These are phyloP conservation scores for Drosophila kambysellisi DNA, from an alignment of 2,888 invertebrate genomes.

Conservation along the genomic window DNA sequence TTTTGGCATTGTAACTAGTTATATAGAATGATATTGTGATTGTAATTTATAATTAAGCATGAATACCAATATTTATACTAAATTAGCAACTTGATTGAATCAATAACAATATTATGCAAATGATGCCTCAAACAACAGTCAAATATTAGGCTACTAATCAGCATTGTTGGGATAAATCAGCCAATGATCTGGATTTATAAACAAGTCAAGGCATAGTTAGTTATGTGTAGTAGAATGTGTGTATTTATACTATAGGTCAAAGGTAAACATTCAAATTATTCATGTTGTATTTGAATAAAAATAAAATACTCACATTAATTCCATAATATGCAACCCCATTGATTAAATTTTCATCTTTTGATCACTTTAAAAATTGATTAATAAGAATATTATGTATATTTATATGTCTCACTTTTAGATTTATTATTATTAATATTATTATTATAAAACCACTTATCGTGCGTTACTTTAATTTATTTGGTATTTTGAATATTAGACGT, in stretches of 20 bases:
- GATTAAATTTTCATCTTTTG: not conserved
- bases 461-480: not conserved
- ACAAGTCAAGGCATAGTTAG: not conserved
- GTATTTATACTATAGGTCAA: not conserved
- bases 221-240: not conserved
- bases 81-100: not conserved
- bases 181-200: not conserved
- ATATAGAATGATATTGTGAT: too few species aligned
- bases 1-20: not conserved
- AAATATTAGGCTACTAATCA: not conserved
- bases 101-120: not conserved
- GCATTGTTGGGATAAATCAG: not conserved
- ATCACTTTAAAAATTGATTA: not conserved
- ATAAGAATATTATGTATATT: not conserved
- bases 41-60: not conserved
- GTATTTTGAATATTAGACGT: not conserved
- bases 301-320: not conserved
- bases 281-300: not conserved
- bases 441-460: not conserved
- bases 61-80: not conserved
- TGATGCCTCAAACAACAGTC: not conserved
- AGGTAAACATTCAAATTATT: not conserved
- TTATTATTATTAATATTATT: not conserved
- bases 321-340: not conserved
- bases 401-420: not conserved